A percentile compares a stretch with the other conserved stretches of the same genome.
These are phyloP conservation scores for Dinoponera quadriceps DNA, from an alignment of 1,140 invertebrate genomes.

Conservation along the genomic window DNA sequence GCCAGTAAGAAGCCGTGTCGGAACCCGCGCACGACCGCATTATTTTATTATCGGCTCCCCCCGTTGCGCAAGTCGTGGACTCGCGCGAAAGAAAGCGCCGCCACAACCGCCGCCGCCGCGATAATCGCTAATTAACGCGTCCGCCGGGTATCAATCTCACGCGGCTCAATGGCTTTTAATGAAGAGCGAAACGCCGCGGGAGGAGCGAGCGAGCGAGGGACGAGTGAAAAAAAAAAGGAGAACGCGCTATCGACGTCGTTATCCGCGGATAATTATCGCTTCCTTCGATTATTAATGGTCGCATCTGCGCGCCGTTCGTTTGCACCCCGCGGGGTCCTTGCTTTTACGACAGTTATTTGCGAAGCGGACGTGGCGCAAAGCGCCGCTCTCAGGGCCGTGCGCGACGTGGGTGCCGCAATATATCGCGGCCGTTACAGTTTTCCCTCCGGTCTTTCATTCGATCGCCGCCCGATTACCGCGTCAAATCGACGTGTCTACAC, in stretches of 20 bases:
- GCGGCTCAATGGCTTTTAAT: conserved; percentile 30
- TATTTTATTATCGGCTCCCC: conserved; percentile 28
- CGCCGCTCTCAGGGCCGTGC: not conserved
- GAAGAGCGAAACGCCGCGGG: not conserved
- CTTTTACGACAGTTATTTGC: not conserved
- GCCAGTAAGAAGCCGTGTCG: conserved; percentile 5
- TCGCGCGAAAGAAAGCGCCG: conserved; percentile 16
- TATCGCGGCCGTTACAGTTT: not conserved
- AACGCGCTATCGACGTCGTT: not conserved
- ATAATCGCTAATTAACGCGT: conserved; percentile 53
- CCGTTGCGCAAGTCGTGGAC: conserved; percentile 46
- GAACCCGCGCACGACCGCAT: conserved; percentile 14
- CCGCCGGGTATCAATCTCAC: conserved; percentile 4
- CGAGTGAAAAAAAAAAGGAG: not conserved
- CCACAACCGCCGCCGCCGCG: not conserved
- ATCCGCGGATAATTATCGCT: conserved; percentile 2
- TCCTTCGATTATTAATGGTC: not conserved
- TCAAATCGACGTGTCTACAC: not conserved
- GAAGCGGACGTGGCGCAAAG: not conserved
- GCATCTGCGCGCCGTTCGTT: not conserved
- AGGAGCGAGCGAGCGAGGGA: not conserved
- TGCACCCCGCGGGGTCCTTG: not conserved
- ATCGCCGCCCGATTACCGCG: not conserved
- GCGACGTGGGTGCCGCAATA: not conserved
- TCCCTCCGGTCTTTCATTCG: conserved; percentile 12